These are phyloP conservation scores for Forbesichthys agassizii DNA, from an alignment of 2,113 vertebrate species.

Conservation along the genomic window DNA sequence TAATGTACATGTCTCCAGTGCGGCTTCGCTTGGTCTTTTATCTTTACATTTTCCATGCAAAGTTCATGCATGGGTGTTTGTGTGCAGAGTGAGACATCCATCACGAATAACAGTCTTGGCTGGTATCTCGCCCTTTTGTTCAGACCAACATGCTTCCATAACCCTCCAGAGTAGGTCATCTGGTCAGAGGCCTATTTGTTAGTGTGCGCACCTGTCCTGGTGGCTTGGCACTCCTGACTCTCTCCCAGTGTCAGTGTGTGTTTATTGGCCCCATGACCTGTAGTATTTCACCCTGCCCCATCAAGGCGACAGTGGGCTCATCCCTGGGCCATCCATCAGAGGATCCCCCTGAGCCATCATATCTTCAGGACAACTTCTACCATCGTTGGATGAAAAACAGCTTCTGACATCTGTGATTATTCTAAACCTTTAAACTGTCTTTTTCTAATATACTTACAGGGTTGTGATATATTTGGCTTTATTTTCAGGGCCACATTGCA, in stretches of 20 bases:
- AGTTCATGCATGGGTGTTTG: constrained; percentile 11
- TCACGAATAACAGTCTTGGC: constrained; percentile 20
- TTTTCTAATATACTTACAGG: constrained; percentile 60
- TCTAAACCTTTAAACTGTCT: constrained; percentile 72
- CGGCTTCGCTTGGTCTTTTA: constrained; percentile 41
- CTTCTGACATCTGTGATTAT: constrained; percentile 72
- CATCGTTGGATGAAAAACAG: constrained; percentile 51
- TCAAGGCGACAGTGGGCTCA: constrained; percentile 15
- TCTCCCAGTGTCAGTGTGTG: constrained; percentile 37
- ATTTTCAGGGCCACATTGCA: constrained; percentile 64
- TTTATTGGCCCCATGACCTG: constrained; percentile 40
- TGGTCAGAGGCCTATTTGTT: constrained; percentile 43
- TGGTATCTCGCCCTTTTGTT: constrained; percentile 12
- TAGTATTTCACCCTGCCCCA: constrained; percentile 12
- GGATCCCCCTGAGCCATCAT: constrained; percentile 22
- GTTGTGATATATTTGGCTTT: constrained; percentile 69
- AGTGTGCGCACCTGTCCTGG: constrained; percentile 13
- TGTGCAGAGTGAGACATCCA: constrained; percentile 32
- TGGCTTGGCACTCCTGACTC: constrained; percentile 30
- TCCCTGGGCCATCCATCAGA: constrained; percentile 27
- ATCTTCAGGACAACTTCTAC: constrained; percentile 53
- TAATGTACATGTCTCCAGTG: constrained; percentile 19
- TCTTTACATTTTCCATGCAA: constrained; percentile 54
- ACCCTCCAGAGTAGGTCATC: constrained; percentile 19
- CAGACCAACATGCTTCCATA: not conserved